A percentile compares a stretch with the other conserved stretches of the same genome.
Evolutionary conservation across 2,797 vertebrate genomes (phyloP).

Genomic region (Tenualosa thibaudeaui): DNA sequence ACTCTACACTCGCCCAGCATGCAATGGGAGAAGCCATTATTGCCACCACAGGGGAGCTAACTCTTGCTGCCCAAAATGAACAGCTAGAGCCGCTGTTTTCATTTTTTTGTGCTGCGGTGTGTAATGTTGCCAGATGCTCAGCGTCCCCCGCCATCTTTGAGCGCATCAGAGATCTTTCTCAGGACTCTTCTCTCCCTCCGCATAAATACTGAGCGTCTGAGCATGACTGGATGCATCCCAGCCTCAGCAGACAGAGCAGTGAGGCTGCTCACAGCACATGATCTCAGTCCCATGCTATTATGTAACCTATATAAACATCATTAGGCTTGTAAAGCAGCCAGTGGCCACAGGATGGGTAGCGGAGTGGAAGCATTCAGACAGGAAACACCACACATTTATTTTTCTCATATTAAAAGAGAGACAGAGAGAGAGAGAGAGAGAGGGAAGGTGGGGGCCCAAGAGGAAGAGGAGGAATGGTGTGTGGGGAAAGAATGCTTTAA

Average conservation of each 20-base stretch:
- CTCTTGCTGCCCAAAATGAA: conserved; percentile 36
- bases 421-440: neutral
- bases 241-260: neutral
- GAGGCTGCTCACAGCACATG: conserved; percentile 34
- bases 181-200: neutral
- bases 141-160: neutral
- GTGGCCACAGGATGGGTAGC: conserved; percentile 27
- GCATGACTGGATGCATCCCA: neutral
- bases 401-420: conserved; percentile 30
- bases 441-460: neutral
- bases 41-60: conserved; percentile 48
- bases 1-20: conserved; percentile 38
- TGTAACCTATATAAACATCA: conserved; percentile 46
- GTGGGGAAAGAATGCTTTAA: neutral
- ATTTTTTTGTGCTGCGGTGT: neutral
- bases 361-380: conserved; percentile 39
- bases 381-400: conserved; percentile 30
- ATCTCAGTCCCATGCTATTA: conserved; percentile 42
- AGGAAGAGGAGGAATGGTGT: neutral
- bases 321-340: conserved; percentile 46
- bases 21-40: conserved; percentile 57
- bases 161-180: neutral
- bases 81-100: conserved; percentile 27
- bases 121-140: neutral
- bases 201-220: no score